A percentile compares a stretch with the other conserved stretches of the same genome.
Conservation (phyloP, 1,140 invertebrate genomes). For the Sipha flava region DNA sequence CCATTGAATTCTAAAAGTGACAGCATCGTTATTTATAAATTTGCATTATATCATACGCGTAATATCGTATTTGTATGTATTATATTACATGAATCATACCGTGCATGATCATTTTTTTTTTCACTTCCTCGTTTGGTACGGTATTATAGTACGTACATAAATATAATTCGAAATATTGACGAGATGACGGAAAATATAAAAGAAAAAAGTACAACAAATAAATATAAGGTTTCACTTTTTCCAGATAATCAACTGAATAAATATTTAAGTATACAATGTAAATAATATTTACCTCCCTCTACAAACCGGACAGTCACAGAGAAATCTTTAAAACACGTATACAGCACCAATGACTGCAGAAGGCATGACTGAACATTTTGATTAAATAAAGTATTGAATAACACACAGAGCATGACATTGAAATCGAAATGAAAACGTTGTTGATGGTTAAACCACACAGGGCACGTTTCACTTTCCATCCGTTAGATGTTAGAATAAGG, state of each 20-base stretch:
- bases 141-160: neutral
- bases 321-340: conserved; percentile 7
- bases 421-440: conserved; percentile 10
- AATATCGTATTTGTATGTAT: too few species aligned
- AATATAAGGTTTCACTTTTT: conserved; percentile 22
- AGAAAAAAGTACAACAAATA: conserved; percentile 26
- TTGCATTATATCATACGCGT: neutral
- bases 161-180: conserved; percentile 1
- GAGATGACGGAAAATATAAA: conserved; percentile 25
- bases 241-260: conserved; percentile 22
- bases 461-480: conserved; percentile 23
- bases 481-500: neutral
- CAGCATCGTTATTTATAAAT: neutral
- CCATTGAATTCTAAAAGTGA: neutral
- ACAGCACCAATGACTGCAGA: neutral
- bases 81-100: neutral
- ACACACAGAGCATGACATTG: conserved; percentile 25
- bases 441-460: neutral
- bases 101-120: conserved; percentile 30
- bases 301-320: neutral
- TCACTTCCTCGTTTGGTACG: neutral
- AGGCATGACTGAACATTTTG: conserved; percentile 8
- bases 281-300: neutral
- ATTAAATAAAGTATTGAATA: conserved; percentile 2
- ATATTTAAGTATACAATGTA: neutral